Percentiles rank a stretch among this genome's conserved stretches.
Evolutionary conservation across 2,113 vertebrate species (phyloP).

Genomic region (Cairina moschata): DNA sequence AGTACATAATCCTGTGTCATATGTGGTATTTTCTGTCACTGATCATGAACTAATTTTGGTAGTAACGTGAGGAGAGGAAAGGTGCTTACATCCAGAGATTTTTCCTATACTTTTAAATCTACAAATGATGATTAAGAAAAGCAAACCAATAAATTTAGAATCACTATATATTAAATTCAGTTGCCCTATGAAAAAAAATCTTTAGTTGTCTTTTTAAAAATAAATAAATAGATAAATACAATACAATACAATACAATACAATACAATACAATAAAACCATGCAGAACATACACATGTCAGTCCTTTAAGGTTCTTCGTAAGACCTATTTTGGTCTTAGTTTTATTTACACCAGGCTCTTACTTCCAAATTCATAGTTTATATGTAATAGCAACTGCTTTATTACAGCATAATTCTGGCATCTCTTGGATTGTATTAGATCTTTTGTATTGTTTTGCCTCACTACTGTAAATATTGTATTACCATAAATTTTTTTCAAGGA

Average conservation of each 20-base stretch:
- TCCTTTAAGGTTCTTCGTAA: neutral
- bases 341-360: neutral
- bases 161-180: neutral
- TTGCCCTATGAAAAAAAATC: neutral
- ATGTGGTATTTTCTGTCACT: neutral
- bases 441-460: neutral
- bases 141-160: neutral
- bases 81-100: neutral
- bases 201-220: too few relatives aligned
- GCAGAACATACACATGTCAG: rapidly evolving
- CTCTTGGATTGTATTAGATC: neutral
- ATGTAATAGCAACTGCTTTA: neutral
- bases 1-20: neutral
- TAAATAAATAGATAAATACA: too few relatives aligned
- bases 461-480: neutral
- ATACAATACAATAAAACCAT: too few relatives aligned
- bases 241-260: too few relatives aligned
- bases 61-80: neutral
- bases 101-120: neutral
- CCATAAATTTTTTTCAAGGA: neutral
- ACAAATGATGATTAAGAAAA: neutral
- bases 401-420: neutral
- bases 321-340: neutral
- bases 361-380: neutral
- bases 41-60: neutral